These are phyloP conservation scores for Leptinotarsa haldemani DNA, from an alignment of 2,888 invertebrate species.

Conservation along the genomic window DNA sequence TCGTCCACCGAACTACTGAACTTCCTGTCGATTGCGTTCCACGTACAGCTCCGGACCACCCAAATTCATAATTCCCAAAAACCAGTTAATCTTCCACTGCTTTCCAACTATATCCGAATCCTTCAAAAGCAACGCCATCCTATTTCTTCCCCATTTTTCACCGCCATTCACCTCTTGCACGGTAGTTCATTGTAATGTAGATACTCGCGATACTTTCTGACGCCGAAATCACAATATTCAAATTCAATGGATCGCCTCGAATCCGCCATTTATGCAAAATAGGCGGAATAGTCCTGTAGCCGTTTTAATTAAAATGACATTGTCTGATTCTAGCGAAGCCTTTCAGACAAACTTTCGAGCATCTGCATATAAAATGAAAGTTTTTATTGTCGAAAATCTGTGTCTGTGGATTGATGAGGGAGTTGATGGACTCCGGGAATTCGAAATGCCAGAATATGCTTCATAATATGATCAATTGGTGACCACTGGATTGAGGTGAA, in stretches of 20 bases:
- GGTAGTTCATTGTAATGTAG: conserved; percentile 18
- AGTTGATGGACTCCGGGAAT: conserved; percentile 24
- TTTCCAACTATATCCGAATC: not conserved
- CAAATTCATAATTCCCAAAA: not conserved
- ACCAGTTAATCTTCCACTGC: conserved; percentile 1
- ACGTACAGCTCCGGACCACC: not conserved
- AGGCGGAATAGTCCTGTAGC: conserved; percentile 32
- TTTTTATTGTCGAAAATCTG: conserved; percentile 36
- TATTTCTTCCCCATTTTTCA: conserved; percentile 8
- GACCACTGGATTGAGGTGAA: too few relatives aligned
- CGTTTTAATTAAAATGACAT: conserved; percentile 41
- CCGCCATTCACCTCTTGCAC: conserved; percentile 11
- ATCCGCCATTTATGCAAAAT: conserved; percentile 40
- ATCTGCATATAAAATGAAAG: conserved; percentile 39
- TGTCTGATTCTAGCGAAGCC: conserved; percentile 34
- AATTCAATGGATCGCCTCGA: conserved; percentile 40
- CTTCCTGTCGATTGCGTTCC: not conserved
- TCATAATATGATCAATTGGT: too few relatives aligned
- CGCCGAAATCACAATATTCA: conserved; percentile 38
- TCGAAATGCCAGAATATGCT: not conserved
- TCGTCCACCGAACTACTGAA: not conserved
- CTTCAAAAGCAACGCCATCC: not conserved
- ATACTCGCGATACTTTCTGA: conserved; percentile 11
- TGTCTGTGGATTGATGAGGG: conserved; percentile 32
- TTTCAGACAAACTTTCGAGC: conserved; percentile 38